phyloP scores from a whole-genome alignment of 2,888 invertebrate genomes.

The Gastracanthus pulcherrimus region DNA sequence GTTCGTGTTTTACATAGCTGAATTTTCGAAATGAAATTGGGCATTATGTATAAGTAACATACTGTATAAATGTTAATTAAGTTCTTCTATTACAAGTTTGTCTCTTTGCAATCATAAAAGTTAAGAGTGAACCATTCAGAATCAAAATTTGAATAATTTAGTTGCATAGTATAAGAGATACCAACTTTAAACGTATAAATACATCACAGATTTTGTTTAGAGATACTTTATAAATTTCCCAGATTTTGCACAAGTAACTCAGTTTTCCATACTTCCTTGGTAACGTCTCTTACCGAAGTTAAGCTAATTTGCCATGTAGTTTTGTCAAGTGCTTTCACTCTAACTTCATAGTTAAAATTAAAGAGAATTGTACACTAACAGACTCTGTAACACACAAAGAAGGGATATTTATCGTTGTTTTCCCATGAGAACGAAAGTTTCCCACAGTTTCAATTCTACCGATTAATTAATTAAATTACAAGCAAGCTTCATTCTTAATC shows the following conservation, averaged over 20 bases:
- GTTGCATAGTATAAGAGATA: too few species aligned
- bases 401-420: not conserved
- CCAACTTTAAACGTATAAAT: not conserved
- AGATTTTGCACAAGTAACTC: constrained; percentile 4
- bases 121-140: too few species aligned
- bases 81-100: too few species aligned
- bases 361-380: not conserved
- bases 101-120: too few species aligned
- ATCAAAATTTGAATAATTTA: too few species aligned
- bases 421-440: too few species aligned
- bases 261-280: constrained; percentile 32
- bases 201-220: not conserved
- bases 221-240: constrained; percentile 18
- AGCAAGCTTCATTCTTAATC: not conserved
- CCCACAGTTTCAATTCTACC: not conserved
- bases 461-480: not conserved
- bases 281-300: not conserved
- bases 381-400: not conserved
- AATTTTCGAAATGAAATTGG: too few species aligned
- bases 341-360: constrained; percentile 6
- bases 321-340: constrained; percentile 17
- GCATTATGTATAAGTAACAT: too few species aligned
- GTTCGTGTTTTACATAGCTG: too few species aligned
- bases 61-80: too few species aligned
- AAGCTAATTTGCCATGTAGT: constrained; percentile 46